Evolutionary conservation across 2,797 vertebrate genomes (phyloP), one percentile per base, ranked within the genome.

Genomic region (Melanotaenia parkinsoni): DNA sequence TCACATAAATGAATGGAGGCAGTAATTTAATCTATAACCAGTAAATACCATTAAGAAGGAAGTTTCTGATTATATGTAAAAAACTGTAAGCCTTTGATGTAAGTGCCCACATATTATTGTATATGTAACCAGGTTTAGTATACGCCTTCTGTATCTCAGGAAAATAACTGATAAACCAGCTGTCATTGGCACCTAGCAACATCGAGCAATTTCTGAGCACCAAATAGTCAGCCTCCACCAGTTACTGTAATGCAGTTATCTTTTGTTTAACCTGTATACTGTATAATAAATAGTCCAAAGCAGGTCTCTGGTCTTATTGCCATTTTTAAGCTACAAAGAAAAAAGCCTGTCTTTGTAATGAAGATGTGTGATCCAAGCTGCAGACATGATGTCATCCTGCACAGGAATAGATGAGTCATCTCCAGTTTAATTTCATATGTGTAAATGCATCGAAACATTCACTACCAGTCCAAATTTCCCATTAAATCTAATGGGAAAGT

Each of bases 121-220:
- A 71, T 63, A 64, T 66, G 54, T 87, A 67, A 80, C 74, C 83
- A 81, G 74, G 68, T 76, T 54, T 67, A 81, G 76, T 75, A 82
- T 62, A 74, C 26, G 82, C 85, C 83, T 89, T 85, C 50, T 64
- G 68, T 88, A 69, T 90, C 92, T 93, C 92, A 93, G 92, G 92
- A 89, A 90, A 89, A 82, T 58, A 82, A 87, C 79, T 79, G 68
- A 85, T 74, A 62, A 35, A 73, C 67, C 77, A 74, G 79, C 88
- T 13, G 12, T 58, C 50, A 62, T 6, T 32, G 70, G 64, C 72
- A 70, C n/a, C 63, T 78, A 86, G 80, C 79, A 84, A 74, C 72
- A 26, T 58, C 58, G n/a, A 74, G 22, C 53, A 57, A 58, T 74
- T n/a, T 77, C n/a, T 68, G 58, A 72, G 43, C 63, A 50, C 63